A percentile compares a stretch with the other conserved stretches of the same genome.
phyloP scores from a whole-genome alignment of 2,797 vertebrate genomes.

The Anisognathus igniventris region DNA sequence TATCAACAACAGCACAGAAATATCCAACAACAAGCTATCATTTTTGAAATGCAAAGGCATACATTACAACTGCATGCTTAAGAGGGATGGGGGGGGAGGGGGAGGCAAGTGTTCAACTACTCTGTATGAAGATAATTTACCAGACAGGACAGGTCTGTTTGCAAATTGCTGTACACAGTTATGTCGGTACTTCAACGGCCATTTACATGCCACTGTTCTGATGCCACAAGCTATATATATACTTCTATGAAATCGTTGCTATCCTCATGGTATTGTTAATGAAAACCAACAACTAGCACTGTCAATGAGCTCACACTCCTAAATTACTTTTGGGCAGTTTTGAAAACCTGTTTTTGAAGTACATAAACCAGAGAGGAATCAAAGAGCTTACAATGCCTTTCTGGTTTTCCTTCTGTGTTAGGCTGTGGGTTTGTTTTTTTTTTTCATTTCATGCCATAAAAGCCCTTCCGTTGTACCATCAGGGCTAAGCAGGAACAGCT shows the following conservation, averaged over 20 bases:
- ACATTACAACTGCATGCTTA: not conserved
- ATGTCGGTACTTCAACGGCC: not conserved
- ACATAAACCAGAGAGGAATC: not conserved
- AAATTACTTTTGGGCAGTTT: not conserved
- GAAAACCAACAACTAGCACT: conserved; percentile 9
- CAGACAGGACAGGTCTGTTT: conserved; percentile 22
- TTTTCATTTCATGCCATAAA: not conserved
- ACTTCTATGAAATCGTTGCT: not conserved
- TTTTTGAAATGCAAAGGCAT: not conserved
- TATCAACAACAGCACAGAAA: not conserved
- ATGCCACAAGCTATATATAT: conserved; percentile 6
- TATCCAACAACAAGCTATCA: not conserved
- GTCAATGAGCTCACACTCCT: not conserved
- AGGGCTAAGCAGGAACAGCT: not conserved
- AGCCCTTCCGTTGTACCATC: not conserved
- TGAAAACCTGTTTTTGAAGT: not conserved
- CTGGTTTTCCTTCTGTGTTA: not conserved
- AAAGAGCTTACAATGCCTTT: not conserved
- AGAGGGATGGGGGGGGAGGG: not conserved
- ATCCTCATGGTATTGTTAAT: not conserved
- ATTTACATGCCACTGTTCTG: conserved; percentile 13
- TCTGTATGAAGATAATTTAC: not conserved
- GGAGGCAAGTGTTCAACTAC: not conserved
- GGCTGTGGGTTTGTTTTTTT: not conserved
- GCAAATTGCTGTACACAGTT: conserved; percentile 15